These are phyloP conservation scores for Drosophila tani DNA, from an alignment of 1,140 invertebrate genomes.

Conservation along the genomic window DNA sequence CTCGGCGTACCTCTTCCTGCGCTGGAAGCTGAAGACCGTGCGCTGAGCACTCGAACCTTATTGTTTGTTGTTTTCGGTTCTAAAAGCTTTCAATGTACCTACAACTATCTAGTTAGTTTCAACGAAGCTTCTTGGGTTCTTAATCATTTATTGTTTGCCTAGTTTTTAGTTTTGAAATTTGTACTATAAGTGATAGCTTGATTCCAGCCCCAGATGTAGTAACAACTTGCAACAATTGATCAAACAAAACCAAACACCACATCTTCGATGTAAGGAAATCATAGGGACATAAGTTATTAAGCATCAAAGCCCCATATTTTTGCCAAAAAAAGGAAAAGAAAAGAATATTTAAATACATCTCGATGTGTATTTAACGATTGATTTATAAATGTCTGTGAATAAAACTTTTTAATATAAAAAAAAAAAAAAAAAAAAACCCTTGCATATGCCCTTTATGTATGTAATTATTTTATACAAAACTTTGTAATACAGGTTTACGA, in stretches of 20 bases:
- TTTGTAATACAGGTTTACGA: constrained; percentile 45
- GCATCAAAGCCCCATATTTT: constrained; percentile 23
- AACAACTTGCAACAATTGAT: constrained; percentile 23
- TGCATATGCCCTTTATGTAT: constrained; percentile 10
- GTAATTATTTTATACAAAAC: constrained; percentile 36
- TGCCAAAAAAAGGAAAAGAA: constrained; percentile 20
- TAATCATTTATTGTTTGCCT: constrained; percentile 42
- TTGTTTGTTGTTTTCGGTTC: constrained; percentile 53
- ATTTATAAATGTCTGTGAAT: constrained; percentile 46
- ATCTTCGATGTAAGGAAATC: constrained; percentile 36
- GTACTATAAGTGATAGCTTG: constrained; percentile 21
- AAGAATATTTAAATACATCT: constrained; percentile 46
- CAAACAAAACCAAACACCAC: constrained; percentile 42
- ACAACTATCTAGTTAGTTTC: constrained; percentile 38
- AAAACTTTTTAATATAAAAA: constrained; percentile 14
- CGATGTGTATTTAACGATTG: constrained; percentile 14
- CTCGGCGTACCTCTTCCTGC: constrained; percentile 95
- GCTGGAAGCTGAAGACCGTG: constrained; percentile 93
- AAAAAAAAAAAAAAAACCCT: constrained; percentile 9
- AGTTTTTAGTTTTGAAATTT: constrained; percentile 35
- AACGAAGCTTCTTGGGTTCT: constrained; percentile 44
- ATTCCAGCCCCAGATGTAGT: constrained; percentile 22
- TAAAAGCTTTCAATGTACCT: constrained; percentile 68
- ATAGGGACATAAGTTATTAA: constrained; percentile 37
- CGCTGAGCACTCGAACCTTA: constrained; percentile 86